Evolutionary conservation across 2,113 vertebrate genomes (phyloP).

Genomic region (Mesoclemmys tuberculata): DNA sequence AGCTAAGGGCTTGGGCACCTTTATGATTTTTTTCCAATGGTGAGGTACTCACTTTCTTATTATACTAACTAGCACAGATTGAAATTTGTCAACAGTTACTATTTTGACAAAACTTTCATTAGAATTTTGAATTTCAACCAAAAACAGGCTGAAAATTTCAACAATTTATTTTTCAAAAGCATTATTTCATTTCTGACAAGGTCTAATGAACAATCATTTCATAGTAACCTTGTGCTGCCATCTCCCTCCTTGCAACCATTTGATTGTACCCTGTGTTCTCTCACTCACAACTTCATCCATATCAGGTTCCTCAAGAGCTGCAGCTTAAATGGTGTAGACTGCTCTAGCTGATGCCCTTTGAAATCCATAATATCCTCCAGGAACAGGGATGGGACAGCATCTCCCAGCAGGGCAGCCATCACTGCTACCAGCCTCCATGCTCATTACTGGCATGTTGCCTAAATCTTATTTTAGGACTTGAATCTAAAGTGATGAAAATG

Average conservation of each 20-base stretch:
- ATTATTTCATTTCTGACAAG: neutral
- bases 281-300: neutral
- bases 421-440: neutral
- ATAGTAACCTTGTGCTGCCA: neutral
- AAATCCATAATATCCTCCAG: neutral
- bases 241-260: neutral
- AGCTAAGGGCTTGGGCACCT: neutral
- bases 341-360: neutral
- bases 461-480: neutral
- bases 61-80: neutral
- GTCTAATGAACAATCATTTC: neutral
- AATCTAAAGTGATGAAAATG: neutral
- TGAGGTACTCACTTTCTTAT: neutral
- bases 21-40: neutral
- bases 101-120: neutral
- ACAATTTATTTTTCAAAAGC: neutral
- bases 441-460: neutral
- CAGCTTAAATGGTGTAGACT: neutral
- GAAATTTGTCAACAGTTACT: neutral
- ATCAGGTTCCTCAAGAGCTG: neutral
- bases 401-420: neutral
- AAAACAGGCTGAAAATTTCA: neutral
- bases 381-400: neutral
- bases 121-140: neutral
- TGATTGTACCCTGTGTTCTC: neutral